Conservation (phyloP, 2,888 invertebrate species). For the Ectemnius cavifrons region DNA sequence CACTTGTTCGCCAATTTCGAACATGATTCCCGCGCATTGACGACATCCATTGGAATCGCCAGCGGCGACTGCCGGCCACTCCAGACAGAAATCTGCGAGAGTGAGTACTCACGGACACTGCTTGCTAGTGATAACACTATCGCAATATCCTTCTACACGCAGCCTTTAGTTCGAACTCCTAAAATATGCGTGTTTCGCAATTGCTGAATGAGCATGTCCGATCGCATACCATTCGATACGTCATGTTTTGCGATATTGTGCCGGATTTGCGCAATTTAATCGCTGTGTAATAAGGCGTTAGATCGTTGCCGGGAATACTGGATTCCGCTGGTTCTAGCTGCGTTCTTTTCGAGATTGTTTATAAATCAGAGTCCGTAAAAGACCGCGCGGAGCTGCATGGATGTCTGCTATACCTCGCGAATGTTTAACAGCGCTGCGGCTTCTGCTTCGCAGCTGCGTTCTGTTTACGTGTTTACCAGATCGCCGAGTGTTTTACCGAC, state of each 20-base stretch:
- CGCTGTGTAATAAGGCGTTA: too few relatives aligned
- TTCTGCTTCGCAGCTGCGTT: conserved; percentile 48
- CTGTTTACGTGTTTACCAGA: conserved; percentile 38
- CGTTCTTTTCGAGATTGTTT: too few relatives aligned
- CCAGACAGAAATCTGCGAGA: conserved; percentile 49
- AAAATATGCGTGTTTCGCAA: background rate
- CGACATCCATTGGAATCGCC: conserved; percentile 39
- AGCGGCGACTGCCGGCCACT: conserved; percentile 41
- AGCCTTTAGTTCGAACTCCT: background rate
- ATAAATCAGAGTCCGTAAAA: conserved; percentile 27
- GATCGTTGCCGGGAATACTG: too few relatives aligned
- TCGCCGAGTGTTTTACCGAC: conserved; percentile 18
- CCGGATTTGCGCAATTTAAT: too few relatives aligned
- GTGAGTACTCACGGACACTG: conserved; percentile 8
- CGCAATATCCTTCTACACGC: background rate
- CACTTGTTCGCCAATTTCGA: conserved; percentile 65
- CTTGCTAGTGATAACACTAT: background rate
- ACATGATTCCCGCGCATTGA: conserved; percentile 70
- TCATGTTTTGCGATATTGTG: too few relatives aligned
- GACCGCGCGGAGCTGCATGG: conserved; percentile 2
- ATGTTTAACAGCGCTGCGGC: conserved; percentile 25
- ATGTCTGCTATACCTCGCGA: conserved; percentile 23
- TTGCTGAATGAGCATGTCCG: too few relatives aligned
- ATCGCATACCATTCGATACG: too few relatives aligned
- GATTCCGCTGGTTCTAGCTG: too few relatives aligned